Percentiles rank a stretch among this genome's conserved stretches.
Evolutionary conservation across 2,888 invertebrate genomes (phyloP).

Genomic region (Drosophila lacicola): DNA sequence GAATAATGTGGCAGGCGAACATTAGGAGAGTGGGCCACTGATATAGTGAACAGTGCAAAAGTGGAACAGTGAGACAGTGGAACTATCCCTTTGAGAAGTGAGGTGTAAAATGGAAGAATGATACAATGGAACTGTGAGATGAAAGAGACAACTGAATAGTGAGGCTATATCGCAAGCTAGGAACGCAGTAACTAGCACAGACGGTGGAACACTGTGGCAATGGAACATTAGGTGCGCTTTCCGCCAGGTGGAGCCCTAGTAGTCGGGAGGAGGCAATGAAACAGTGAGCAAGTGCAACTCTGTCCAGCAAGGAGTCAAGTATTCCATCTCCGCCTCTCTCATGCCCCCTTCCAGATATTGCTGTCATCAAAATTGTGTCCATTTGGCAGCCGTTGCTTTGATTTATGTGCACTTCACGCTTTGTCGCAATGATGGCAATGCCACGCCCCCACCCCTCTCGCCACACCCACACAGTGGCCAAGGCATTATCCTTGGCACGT

Average conservation of each 20-base stretch:
- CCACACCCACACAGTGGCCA: constrained; percentile 10
- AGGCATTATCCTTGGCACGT: constrained; percentile 74
- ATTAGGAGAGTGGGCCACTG: not conserved
- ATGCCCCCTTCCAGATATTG: not conserved
- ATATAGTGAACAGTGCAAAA: not conserved
- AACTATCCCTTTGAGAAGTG: not conserved
- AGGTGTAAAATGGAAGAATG: not conserved
- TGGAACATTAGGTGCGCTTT: not conserved
- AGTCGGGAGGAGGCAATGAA: not conserved
- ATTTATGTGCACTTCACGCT: constrained; percentile 73
- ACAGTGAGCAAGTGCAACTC: not conserved
- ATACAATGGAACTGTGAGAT: not conserved
- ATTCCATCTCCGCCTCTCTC: not conserved
- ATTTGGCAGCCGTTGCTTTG: constrained; percentile 66
- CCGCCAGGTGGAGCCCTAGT: no score
- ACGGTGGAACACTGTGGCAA: not conserved
- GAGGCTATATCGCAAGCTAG: no score
- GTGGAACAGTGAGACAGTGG: not conserved
- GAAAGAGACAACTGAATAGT: not conserved
- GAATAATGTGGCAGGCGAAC: not conserved
- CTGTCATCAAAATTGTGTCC: constrained; percentile 43
- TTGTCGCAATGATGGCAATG: constrained; percentile 48
- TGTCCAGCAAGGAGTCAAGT: constrained; percentile 5
- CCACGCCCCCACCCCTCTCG: constrained; percentile 21
- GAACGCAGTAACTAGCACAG: no score